These are phyloP conservation scores for Phalanger gymnotis DNA, from an alignment of 2,797 vertebrate genomes.

Conservation along the genomic window DNA sequence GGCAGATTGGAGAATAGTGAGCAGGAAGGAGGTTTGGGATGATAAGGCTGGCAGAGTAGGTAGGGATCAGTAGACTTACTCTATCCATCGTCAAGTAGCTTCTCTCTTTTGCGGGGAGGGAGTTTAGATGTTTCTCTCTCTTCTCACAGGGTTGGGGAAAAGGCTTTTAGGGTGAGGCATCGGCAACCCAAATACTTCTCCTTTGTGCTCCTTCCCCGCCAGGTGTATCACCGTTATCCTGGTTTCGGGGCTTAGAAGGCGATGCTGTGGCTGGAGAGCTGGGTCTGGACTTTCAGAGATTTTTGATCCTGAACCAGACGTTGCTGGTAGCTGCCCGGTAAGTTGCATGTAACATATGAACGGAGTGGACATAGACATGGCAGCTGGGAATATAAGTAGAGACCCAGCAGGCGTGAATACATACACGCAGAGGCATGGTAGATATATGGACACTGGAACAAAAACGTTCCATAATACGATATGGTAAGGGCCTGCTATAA, in stretches of 20 bases:
- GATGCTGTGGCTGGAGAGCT: conserved; percentile 91
- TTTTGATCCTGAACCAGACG: conserved; percentile 93
- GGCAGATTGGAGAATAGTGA: not conserved
- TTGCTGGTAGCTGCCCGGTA: conserved; percentile 95
- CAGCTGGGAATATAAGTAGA: conserved; percentile 24
- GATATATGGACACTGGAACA: conserved; percentile 44
- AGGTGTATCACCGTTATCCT: conserved; percentile 85
- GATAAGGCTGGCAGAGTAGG: not conserved
- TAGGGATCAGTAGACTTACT: not conserved
- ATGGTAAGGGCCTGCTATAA: not conserved
- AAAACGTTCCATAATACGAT: not conserved
- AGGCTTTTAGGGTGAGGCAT: not conserved
- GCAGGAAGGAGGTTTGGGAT: not conserved
- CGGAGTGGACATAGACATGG: conserved; percentile 42
- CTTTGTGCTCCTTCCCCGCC: not conserved
- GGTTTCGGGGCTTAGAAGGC: conserved; percentile 91
- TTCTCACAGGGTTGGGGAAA: not conserved
- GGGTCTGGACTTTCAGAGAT: conserved; percentile 95
- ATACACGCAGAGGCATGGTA: conserved; percentile 59
- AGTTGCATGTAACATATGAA: conserved; percentile 70
- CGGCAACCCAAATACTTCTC: not conserved
- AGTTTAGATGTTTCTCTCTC: not conserved
- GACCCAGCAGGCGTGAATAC: not conserved
- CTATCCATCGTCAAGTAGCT: not conserved
- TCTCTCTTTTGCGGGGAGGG: not conserved